These are phyloP conservation scores for Larimichthys polyactis DNA, from an alignment of 2,113 vertebrate species.

Conservation along the genomic window DNA sequence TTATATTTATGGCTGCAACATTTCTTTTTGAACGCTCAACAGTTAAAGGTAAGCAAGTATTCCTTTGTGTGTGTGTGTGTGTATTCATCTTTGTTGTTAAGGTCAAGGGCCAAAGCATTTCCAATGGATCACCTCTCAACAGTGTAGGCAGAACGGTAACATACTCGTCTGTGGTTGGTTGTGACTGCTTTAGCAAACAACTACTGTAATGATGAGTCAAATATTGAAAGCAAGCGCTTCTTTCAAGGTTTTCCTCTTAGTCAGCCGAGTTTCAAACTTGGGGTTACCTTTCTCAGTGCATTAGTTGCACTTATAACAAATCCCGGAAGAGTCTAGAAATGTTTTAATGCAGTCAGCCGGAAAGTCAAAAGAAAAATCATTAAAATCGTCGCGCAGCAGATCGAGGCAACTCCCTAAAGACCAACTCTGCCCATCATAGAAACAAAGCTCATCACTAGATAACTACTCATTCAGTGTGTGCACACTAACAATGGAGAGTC, in stretches of 20 bases:
- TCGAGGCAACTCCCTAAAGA: not conserved
- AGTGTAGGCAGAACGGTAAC: not conserved
- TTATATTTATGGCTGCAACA: not conserved
- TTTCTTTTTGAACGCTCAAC: not conserved
- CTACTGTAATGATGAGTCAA: not conserved
- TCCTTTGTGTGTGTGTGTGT: not conserved
- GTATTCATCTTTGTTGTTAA: not conserved
- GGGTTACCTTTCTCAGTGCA: not conserved
- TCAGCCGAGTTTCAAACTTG: no score
- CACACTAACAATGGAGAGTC: no score
- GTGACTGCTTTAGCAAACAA: not conserved
- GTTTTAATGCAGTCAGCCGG: not conserved
- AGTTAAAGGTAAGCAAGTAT: no score
- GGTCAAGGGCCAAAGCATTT: not conserved
- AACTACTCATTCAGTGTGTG: no score
- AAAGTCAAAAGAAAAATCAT: not conserved
- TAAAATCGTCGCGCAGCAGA: not conserved
- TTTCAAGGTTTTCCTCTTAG: not conserved
- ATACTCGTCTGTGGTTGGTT: not conserved
- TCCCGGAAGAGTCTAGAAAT: not conserved
- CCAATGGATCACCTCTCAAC: not conserved
- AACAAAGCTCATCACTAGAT: no score
- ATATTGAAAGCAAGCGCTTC: not conserved
- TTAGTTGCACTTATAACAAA: not conserved
- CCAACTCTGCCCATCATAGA: no score